Percentiles rank a stretch among this genome's conserved stretches.
These are phyloP conservation scores for Blastobasis lacticolella DNA, from an alignment of 2,888 invertebrate species.

Conservation along the genomic window DNA sequence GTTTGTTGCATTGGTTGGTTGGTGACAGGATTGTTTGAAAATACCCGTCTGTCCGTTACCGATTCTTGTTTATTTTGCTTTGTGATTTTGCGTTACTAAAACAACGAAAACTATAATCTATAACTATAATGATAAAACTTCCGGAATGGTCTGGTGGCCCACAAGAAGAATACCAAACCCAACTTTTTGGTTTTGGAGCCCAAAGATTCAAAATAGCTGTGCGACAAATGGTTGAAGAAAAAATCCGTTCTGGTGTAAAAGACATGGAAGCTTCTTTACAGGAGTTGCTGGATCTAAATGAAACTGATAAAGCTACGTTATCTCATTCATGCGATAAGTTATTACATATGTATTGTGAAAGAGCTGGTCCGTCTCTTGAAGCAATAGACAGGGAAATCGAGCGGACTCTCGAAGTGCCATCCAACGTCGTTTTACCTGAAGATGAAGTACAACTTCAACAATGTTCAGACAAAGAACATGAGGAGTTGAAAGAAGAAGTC, in stretches of 20 bases:
- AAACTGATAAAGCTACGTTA: constrained; percentile 50
- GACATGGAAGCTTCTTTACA: constrained; percentile 55
- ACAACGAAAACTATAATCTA: neutral
- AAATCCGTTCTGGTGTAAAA: constrained; percentile 51
- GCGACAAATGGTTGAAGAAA: constrained; percentile 61
- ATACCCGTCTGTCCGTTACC: neutral
- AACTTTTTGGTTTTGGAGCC: constrained; percentile 63
- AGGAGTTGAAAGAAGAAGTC: constrained; percentile 50
- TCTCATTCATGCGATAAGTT: constrained; percentile 54
- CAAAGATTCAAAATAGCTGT: constrained; percentile 61
- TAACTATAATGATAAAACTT: constrained; percentile 44
- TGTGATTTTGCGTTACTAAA: neutral
- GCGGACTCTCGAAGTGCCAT: constrained; percentile 45
- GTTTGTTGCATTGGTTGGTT: neutral
- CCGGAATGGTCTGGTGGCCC: constrained; percentile 53
- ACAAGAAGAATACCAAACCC: constrained; percentile 66
- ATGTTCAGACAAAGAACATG: constrained; percentile 45
- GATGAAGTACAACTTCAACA: constrained; percentile 55
- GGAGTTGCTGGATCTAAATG: constrained; percentile 48
- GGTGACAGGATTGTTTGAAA: neutral
- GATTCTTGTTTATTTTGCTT: neutral
- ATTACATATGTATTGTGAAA: constrained; percentile 48
- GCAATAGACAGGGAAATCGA: constrained; percentile 56
- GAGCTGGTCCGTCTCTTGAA: constrained; percentile 47
- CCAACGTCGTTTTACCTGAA: constrained; percentile 52